These are phyloP conservation scores for Cossypha caffra DNA, from an alignment of 2,797 vertebrate species.

Conservation along the genomic window DNA sequence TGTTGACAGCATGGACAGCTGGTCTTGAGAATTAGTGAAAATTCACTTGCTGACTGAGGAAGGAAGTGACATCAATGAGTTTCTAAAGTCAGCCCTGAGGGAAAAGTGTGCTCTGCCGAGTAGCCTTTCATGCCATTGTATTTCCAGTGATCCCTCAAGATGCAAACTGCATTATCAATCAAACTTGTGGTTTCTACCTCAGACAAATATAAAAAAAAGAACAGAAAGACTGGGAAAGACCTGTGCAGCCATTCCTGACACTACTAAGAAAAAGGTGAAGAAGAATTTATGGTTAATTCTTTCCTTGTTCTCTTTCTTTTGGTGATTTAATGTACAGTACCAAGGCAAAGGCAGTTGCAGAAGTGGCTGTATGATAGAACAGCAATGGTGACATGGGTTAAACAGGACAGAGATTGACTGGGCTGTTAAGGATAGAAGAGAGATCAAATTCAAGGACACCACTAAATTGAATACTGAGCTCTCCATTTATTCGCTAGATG, in stretches of 20 bases:
- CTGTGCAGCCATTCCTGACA: constrained; percentile 29
- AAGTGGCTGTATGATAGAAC: not conserved
- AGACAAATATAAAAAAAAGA: constrained; percentile 28
- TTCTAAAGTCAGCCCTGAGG: constrained; percentile 78
- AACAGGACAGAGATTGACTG: constrained; percentile 12
- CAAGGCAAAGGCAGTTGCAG: not conserved
- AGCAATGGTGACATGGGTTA: not conserved
- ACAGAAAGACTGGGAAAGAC: constrained; percentile 1
- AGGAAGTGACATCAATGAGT: constrained; percentile 86
- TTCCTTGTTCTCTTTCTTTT: not conserved
- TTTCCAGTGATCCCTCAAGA: constrained; percentile 74
- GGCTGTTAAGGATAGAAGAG: constrained; percentile 1
- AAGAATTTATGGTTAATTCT: not conserved
- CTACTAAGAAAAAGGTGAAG: constrained; percentile 13
- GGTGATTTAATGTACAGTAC: not conserved
- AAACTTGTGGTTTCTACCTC: constrained; percentile 69
- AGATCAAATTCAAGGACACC: constrained; percentile 59
- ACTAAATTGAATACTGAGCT: not conserved
- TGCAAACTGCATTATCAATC: constrained; percentile 77
- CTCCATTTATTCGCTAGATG: constrained; percentile 9
- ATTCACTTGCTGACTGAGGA: constrained; percentile 83
- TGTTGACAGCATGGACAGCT: constrained; percentile 84
- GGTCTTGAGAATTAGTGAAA: constrained; percentile 84
- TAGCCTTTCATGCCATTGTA: constrained; percentile 76
- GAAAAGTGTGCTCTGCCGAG: constrained; percentile 65